Percentiles rank a stretch among this genome's conserved stretches.
phyloP scores from a whole-genome alignment of 2,888 invertebrate species.

The Drosophila pseudotalamancana region DNA sequence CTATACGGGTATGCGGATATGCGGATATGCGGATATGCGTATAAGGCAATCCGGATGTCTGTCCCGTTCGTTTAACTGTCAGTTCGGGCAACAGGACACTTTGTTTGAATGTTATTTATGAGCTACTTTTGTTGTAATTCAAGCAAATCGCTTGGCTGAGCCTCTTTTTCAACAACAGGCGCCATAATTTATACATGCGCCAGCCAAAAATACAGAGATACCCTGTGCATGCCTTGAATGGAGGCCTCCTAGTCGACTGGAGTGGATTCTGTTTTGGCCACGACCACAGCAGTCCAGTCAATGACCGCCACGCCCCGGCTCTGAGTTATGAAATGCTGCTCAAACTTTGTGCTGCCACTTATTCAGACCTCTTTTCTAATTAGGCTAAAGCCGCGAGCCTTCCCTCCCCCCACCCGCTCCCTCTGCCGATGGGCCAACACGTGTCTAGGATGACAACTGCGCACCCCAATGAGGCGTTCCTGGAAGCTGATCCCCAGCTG shows the following conservation, averaged over 20 bases:
- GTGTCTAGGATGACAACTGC: constrained; percentile 1
- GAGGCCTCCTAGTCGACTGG: not conserved
- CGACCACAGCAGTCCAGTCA: constrained; percentile 16
- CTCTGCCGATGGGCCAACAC: constrained; percentile 4
- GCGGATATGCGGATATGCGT: not conserved
- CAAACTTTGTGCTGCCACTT: not conserved
- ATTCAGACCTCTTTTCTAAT: constrained; percentile 47
- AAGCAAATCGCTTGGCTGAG: constrained; percentile 66
- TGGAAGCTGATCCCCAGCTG: not conserved
- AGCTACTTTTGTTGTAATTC: constrained; percentile 74
- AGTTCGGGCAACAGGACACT: constrained; percentile 64
- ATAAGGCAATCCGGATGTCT: not conserved
- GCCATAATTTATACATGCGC: constrained; percentile 66
- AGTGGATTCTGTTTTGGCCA: constrained; percentile 4
- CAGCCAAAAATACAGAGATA: constrained; percentile 25
- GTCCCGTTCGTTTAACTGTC: constrained; percentile 38
- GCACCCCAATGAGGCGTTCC: not conserved
- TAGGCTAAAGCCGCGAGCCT: constrained; percentile 35
- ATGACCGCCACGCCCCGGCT: constrained; percentile 44
- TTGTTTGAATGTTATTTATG: constrained; percentile 75
- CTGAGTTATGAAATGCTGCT: constrained; percentile 60
- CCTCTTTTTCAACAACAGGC: constrained; percentile 41
- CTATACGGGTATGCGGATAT: not conserved
- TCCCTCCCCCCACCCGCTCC: not conserved
- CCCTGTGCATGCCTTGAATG: not conserved